These are phyloP conservation scores for Carettochelys insculpta DNA, from an alignment of 2,113 vertebrate species.

Conservation along the genomic window DNA sequence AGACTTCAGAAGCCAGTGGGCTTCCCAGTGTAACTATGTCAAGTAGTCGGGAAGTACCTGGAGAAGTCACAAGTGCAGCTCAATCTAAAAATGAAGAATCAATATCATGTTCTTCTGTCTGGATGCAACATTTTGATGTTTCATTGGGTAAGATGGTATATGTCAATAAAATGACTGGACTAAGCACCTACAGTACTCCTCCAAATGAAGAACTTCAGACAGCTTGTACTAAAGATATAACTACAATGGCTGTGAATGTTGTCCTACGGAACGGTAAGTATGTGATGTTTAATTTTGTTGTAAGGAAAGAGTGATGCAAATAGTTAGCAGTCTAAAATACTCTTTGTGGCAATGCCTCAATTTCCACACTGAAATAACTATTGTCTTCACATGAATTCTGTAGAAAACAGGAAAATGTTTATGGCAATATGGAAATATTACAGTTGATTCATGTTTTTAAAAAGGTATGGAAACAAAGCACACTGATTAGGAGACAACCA, in stretches of 20 bases:
- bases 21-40: not conserved
- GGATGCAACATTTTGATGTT: conserved; percentile 87
- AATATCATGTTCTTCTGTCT: conserved; percentile 56
- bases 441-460: not conserved
- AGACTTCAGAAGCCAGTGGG: conserved; percentile 18
- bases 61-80: not conserved
- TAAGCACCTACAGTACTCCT: conserved; percentile 87
- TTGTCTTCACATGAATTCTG: not conserved
- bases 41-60: conserved; percentile 8
- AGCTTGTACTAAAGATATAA: conserved; percentile 86
- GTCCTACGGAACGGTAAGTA: conserved; percentile 86
- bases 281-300: not conserved
- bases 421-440: not conserved
- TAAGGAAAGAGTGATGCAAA: not conserved
- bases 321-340: not conserved
- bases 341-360: not conserved
- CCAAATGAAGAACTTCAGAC: conserved; percentile 63
- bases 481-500: not conserved
- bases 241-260: conserved; percentile 88
- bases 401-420: not conserved
- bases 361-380: not conserved
- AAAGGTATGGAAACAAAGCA: not conserved
- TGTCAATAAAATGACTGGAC: conserved; percentile 89
- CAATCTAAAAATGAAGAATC: conserved; percentile 25
- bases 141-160: conserved; percentile 84